Evolutionary conservation across 2,888 invertebrate species (phyloP).

Genomic region (Agrenia bidenticulata): DNA sequence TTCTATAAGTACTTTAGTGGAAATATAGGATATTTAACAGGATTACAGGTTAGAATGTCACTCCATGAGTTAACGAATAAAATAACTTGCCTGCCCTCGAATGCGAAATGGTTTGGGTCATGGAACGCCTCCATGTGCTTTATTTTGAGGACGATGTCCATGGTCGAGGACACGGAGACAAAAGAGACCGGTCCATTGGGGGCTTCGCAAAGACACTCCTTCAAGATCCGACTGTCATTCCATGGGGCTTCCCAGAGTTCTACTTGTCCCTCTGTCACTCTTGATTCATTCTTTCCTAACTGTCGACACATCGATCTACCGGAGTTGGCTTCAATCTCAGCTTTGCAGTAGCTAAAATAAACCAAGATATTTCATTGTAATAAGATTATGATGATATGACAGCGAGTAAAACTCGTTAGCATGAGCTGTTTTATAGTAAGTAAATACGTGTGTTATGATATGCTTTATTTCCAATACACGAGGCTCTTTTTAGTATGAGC

Average conservation of each 20-base stretch:
- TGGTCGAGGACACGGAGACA: slow-evolving; percentile 29
- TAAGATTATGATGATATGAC: too few species aligned
- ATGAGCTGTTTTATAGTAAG: too few species aligned
- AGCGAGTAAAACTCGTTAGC: too few species aligned
- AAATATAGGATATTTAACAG: too few species aligned
- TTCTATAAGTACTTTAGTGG: too few species aligned
- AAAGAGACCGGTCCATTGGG: slow-evolving; percentile 36
- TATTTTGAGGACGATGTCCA: slow-evolving; percentile 42
- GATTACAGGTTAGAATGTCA: too few species aligned
- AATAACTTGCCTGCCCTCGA: slow-evolving; percentile 40
- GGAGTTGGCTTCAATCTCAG: slow-evolving; percentile 35
- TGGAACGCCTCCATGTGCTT: slow-evolving; percentile 45
- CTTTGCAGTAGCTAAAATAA: slow-evolving; percentile 37
- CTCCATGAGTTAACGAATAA: too few species aligned
- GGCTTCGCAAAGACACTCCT: slow-evolving; percentile 39
- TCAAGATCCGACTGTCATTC: slow-evolving; percentile 45
- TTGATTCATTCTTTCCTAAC: slow-evolving; percentile 5
- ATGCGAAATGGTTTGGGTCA: slow-evolving; percentile 43
- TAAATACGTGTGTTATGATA: too few species aligned
- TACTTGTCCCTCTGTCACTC: slow-evolving; percentile 41
- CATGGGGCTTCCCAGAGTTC: slow-evolving; percentile 47
- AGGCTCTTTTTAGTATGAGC: too few species aligned
- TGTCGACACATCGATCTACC: slow-evolving; percentile 42
- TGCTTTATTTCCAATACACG: too few species aligned
- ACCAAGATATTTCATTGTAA: too few species aligned